These are phyloP conservation scores for Rhodeus uyekii DNA, from an alignment of 2,797 vertebrate species.

Conservation along the genomic window DNA sequence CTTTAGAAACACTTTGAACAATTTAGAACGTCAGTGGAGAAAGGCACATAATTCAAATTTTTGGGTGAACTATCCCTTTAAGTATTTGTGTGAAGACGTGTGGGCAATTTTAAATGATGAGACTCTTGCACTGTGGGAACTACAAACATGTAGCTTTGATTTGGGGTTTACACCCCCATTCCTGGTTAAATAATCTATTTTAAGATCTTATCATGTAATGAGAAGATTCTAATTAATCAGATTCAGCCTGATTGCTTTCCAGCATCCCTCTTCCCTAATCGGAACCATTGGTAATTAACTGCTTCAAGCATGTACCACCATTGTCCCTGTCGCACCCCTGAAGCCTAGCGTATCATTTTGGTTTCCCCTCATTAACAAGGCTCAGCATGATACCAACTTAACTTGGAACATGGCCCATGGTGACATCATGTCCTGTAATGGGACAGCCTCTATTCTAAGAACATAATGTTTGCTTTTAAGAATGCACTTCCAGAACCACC, in stretches of 20 bases:
- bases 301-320: constrained; percentile 58
- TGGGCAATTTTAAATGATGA: neutral
- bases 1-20: too few species aligned
- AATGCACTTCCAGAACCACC: neutral
- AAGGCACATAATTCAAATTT: too few species aligned
- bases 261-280: constrained; percentile 53
- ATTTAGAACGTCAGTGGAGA: too few species aligned
- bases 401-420: constrained; percentile 1
- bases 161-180: constrained; percentile 42
- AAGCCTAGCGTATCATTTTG: constrained; percentile 31
- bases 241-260: constrained; percentile 56
- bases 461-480: constrained; percentile 4
- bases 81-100: neutral
- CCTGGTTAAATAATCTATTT: constrained; percentile 41
- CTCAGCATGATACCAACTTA: constrained; percentile 2
- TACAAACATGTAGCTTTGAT: constrained; percentile 38
- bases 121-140: neutral
- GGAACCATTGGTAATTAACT: constrained; percentile 67
- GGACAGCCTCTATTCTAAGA: neutral
- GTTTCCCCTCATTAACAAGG: constrained; percentile 50
- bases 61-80: too few species aligned
- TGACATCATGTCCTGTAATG: constrained; percentile 21
- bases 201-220: constrained; percentile 40
- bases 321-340: constrained; percentile 57
- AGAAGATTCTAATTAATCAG: constrained; percentile 63